Evolutionary conservation across 2,797 vertebrate species (phyloP), one percentile per base, ranked within the genome.

Genomic region (Knipowitschia caucasica): DNA sequence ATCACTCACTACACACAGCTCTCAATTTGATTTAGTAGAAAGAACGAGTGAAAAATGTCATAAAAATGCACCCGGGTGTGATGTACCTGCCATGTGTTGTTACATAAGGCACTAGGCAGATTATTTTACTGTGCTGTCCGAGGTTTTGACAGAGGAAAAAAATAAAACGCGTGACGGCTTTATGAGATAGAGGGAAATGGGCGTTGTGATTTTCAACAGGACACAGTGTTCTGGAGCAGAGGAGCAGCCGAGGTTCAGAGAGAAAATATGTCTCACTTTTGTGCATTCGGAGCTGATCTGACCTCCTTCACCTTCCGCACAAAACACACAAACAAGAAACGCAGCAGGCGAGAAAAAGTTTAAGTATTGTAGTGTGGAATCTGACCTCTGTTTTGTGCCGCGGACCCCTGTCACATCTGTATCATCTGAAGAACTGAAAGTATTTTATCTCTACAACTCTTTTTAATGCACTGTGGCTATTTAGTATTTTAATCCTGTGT

Each of bases 161-260:
- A n/a, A n/a, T n/a, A 18, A 31, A 55, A 45, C 6, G 10, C 50
- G 27, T 10, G 5, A 45, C 15, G n/a, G 20, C 45, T 59, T 56
- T 23, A 2, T 10, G 44, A 34, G 6, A 25, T 30, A 25, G 25
- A 35, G 21, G 18, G 23, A 26, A 27, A 4, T 26, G 20, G 15
- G 25, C 9, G 24, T 23, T 42, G 30, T 50, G 10, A 46, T 34
- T 52, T 53, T 7, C 27, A 23, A 44, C 34, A 8, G 72, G 44
- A 71, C 69, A 60, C 40, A 69, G 60, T 44, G 71, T 80, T 56
- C 75, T 58, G 62, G 45, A 64, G 57, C 64, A 66, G 25, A 15
- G 5, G 0, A 8, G 30, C 31, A 17, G 24, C 14, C 1, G 36
- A 18, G 2, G 34, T 34, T 55, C n/a, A 23, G 10, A 20, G 15